Percentiles rank a stretch among this genome's conserved stretches.
phyloP scores from a whole-genome alignment of 2,797 vertebrate genomes.

The Triplophysa bombifrons region DNA sequence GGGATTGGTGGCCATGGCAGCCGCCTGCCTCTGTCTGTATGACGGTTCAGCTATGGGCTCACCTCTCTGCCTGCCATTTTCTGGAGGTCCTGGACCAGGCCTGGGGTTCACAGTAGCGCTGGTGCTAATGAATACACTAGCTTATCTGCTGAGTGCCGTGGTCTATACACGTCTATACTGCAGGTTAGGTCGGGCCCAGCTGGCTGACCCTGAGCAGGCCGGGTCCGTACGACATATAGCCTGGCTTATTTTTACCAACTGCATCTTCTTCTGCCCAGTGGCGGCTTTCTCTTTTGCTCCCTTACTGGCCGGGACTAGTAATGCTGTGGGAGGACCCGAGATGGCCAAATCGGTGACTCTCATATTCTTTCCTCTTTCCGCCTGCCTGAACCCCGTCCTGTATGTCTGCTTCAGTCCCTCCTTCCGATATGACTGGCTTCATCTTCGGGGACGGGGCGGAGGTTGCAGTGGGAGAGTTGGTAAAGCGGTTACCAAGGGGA shows the following conservation, averaged over 20 bases:
- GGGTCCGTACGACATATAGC: slow-evolving; percentile 91
- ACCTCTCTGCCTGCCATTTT: slow-evolving; percentile 94
- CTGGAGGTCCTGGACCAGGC: slow-evolving; percentile 84
- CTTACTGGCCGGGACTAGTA: slow-evolving; percentile 81
- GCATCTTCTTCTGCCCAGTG: slow-evolving; percentile 98
- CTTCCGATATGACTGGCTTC: slow-evolving; percentile 95
- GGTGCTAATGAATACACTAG: slow-evolving; percentile 91
- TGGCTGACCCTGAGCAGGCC: slow-evolving; percentile 87
- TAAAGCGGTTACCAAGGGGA: slow-evolving; percentile 38
- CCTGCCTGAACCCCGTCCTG: slow-evolving; percentile 93
- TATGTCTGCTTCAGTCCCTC: slow-evolving; percentile 96
- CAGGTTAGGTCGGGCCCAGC: slow-evolving; percentile 88
- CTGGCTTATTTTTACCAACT: slow-evolving; percentile 99
- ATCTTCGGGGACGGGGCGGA: slow-evolving; percentile 71
- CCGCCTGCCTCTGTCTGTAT: slow-evolving; percentile 78
- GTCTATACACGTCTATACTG: slow-evolving; percentile 96
- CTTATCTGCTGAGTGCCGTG: slow-evolving; percentile 89
- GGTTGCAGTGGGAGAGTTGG: slow-evolving; percentile 61
- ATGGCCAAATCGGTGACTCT: slow-evolving; percentile 96
- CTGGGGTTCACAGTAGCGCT: slow-evolving; percentile 89
- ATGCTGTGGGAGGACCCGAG: slow-evolving; percentile 86
- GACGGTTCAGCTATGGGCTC: slow-evolving; percentile 80
- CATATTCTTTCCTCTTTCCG: slow-evolving; percentile 94
- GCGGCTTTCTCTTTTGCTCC: slow-evolving; percentile 96
- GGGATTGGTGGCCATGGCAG: slow-evolving; percentile 79